phyloP scores from a whole-genome alignment of 2,113 vertebrate genomes.

The Misgurnus mizolepis region DNA sequence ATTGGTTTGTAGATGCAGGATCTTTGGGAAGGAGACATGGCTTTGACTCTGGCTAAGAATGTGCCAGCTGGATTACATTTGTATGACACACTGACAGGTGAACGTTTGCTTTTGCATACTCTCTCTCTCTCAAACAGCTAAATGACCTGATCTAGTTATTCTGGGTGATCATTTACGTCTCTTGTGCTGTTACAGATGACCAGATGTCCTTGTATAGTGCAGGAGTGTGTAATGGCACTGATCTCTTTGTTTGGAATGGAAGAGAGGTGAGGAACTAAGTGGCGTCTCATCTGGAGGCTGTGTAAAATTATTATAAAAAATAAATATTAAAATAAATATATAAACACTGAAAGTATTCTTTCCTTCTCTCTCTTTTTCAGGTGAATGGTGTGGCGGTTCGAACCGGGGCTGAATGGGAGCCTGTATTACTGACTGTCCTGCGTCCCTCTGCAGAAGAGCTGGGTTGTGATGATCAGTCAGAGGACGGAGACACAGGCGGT shows the following conservation, averaged over 20 bases:
- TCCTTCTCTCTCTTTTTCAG: constrained; percentile 67
- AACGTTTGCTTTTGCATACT: constrained; percentile 48
- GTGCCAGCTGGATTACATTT: constrained; percentile 92
- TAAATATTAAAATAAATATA: too few species aligned
- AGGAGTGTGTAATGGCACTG: constrained; percentile 78
- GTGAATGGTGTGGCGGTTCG: constrained; percentile 79
- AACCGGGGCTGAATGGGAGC: constrained; percentile 81
- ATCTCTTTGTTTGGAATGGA: constrained; percentile 93
- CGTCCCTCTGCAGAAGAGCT: constrained; percentile 64
- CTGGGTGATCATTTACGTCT: constrained; percentile 10
- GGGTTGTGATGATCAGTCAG: constrained; percentile 14
- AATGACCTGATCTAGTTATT: neutral
- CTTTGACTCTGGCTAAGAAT: constrained; percentile 83
- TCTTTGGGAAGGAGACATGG: constrained; percentile 89
- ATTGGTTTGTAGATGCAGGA: constrained; percentile 72
- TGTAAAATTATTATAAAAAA: too few species aligned
- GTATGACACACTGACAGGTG: constrained; percentile 83
- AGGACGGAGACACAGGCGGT: constrained; percentile 43
- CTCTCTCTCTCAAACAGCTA: constrained; percentile 45
- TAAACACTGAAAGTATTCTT: neutral
- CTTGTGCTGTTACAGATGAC: constrained; percentile 77
- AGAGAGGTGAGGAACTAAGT: constrained; percentile 78
- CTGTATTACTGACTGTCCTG: constrained; percentile 83
- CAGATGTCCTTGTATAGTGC: constrained; percentile 72
- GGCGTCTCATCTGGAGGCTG: neutral